Evolutionary conservation across 2,113 vertebrate genomes (phyloP).

Genomic region (Phalacrocorax carbo): DNA sequence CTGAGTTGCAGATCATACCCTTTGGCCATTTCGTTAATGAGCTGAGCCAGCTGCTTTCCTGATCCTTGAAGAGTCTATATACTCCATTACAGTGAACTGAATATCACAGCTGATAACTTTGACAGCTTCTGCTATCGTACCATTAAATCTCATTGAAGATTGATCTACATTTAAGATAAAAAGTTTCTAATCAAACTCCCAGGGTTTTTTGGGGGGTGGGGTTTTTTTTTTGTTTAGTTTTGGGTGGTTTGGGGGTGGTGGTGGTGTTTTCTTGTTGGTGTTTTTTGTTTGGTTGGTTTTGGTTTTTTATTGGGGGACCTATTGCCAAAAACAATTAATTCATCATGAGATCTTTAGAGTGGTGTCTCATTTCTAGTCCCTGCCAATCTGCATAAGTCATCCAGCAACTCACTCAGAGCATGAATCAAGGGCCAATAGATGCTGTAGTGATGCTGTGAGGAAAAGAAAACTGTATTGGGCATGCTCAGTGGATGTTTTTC

Average conservation of each 20-base stretch:
- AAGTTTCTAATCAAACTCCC: background rate
- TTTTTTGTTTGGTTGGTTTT: background rate
- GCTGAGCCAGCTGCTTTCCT: background rate
- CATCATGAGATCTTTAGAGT: background rate
- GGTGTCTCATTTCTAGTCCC: background rate
- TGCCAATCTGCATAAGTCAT: background rate
- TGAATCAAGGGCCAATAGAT: background rate
- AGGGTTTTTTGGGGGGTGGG: accelerated
- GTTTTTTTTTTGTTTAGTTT: background rate
- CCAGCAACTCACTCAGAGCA: background rate
- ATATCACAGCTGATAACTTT: background rate
- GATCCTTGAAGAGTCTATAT: background rate
- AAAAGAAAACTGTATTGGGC: background rate
- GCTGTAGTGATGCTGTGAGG: background rate
- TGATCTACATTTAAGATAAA: background rate
- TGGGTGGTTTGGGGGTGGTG: too few relatives aligned
- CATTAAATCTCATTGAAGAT: background rate
- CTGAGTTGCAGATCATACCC: background rate
- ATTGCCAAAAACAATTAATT: background rate
- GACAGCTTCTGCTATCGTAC: background rate
- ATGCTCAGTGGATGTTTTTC: slow-evolving; percentile 20
- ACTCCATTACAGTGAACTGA: background rate
- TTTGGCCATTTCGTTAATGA: background rate
- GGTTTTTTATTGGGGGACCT: background rate
- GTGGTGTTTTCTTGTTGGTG: too few relatives aligned